Percentiles rank a stretch among this genome's conserved stretches.
phyloP scores from a whole-genome alignment of 2,888 invertebrate genomes.

The Amblyjoppa fuscipennis region DNA sequence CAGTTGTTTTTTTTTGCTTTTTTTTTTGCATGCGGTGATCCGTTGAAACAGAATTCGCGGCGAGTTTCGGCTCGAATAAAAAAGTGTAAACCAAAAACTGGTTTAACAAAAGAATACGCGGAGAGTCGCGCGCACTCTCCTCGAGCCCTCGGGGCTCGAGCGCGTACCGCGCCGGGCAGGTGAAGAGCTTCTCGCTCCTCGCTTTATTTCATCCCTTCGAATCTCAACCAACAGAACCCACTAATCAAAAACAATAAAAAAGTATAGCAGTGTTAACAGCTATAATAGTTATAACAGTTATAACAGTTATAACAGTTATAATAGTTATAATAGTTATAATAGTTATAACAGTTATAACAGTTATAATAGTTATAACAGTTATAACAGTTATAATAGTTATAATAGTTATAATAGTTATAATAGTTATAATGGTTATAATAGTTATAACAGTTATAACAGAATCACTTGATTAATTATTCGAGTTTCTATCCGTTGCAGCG shows the following conservation, averaged over 20 bases:
- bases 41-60: conserved; percentile 42
- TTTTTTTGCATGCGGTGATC: conserved; percentile 10
- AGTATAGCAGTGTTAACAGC: neutral
- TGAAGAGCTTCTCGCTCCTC: conserved; percentile 43
- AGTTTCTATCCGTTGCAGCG: neutral
- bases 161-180: conserved; percentile 44
- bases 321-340: neutral
- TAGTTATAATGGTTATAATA: neutral
- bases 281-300: neutral
- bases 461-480: no score
- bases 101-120: conserved; percentile 60
- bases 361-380: neutral
- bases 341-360: no score
- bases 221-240: neutral
- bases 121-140: conserved; percentile 38
- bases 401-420: no score
- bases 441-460: neutral
- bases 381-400: neutral
- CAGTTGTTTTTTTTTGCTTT: neutral
- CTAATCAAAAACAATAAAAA: neutral
- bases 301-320: neutral
- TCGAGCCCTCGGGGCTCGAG: conserved; percentile 52
- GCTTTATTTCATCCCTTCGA: conserved; percentile 18
- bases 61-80: conserved; percentile 1
- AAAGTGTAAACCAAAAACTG: conserved; percentile 52